Evolutionary conservation across 92 coral and sea anemone species (phyloP).

Genomic region (Virgularia gustaviana): DNA sequence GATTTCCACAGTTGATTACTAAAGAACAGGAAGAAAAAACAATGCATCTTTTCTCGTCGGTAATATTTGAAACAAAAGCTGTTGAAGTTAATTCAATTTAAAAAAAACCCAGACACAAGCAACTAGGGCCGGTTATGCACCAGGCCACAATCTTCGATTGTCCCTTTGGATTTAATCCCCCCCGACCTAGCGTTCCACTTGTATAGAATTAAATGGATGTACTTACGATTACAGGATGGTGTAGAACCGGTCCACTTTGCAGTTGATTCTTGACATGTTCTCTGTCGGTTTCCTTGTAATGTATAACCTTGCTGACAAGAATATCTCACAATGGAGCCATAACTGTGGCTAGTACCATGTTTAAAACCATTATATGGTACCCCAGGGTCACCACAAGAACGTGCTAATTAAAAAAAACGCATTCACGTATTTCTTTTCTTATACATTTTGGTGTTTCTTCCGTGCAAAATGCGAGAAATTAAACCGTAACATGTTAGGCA

Average conservation of each 20-base stretch:
- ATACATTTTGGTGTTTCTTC: too few species aligned
- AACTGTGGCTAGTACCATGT: slow-evolving; percentile 75
- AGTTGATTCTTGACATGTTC: slow-evolving; percentile 69
- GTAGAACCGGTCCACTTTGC: slow-evolving; percentile 90
- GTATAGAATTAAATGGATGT: background rate
- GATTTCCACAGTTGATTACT: slow-evolving; percentile 85
- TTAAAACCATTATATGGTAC: slow-evolving; percentile 71
- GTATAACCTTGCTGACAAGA: slow-evolving; percentile 67
- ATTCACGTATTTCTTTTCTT: too few species aligned
- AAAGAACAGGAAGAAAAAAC: too few species aligned
- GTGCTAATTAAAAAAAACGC: too few species aligned
- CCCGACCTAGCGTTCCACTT: background rate
- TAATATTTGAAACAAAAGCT: too few species aligned
- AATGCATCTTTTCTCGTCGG: too few species aligned
- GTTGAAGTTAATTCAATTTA: too few species aligned
- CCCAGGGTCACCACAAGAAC: slow-evolving; percentile 95
- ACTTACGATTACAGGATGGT: slow-evolving; percentile 86
- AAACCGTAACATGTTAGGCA: too few species aligned
- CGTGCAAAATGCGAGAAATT: too few species aligned
- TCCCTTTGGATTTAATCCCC: background rate
- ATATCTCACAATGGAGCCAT: slow-evolving; percentile 66
- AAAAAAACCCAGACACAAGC: too few species aligned
- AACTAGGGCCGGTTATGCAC: too few species aligned
- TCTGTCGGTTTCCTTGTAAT: slow-evolving; percentile 58
- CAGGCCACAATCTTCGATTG: background rate